Evolutionary conservation across 2,113 vertebrate genomes (phyloP).

Genomic region (Puntigrus tetrazona): DNA sequence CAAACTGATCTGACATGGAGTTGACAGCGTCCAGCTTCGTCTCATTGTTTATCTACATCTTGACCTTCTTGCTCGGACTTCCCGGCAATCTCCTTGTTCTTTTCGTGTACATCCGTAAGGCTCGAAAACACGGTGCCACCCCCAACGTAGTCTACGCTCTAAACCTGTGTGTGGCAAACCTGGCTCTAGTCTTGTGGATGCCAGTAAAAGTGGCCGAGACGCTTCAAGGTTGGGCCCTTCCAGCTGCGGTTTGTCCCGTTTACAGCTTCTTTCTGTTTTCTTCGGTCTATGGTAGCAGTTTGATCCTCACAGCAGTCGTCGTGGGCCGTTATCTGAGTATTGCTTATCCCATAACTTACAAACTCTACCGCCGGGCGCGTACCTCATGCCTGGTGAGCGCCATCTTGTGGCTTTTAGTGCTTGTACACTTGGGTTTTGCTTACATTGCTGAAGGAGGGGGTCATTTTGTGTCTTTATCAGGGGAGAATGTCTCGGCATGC

Average conservation of each 20-base stretch:
- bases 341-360: conserved; percentile 79
- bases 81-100: conserved; percentile 78
- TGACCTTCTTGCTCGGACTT: conserved; percentile 78
- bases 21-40: conserved; percentile 48
- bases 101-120: conserved; percentile 74
- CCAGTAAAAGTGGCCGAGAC: conserved; percentile 75
- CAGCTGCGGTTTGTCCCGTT: conserved; percentile 69
- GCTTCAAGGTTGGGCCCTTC: conserved; percentile 69
- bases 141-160: conserved; percentile 81
- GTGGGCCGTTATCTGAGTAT: conserved; percentile 80
- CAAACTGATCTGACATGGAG: not conserved
- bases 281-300: conserved; percentile 77
- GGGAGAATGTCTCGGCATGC: conserved; percentile 61
- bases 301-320: conserved; percentile 76
- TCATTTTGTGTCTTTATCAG: conserved; percentile 61
- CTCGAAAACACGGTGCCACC: conserved; percentile 71
- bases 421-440: conserved; percentile 69
- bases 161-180: conserved; percentile 79
- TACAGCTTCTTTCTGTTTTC: conserved; percentile 78
- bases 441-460: conserved; percentile 65
- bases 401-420: conserved; percentile 71
- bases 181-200: conserved; percentile 75
- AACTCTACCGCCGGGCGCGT: conserved; percentile 72
- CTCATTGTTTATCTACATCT: conserved; percentile 66
- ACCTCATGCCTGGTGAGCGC: conserved; percentile 73